phyloP scores from a whole-genome alignment of 2,888 invertebrate species.

The Microctonus aethiopoides region DNA sequence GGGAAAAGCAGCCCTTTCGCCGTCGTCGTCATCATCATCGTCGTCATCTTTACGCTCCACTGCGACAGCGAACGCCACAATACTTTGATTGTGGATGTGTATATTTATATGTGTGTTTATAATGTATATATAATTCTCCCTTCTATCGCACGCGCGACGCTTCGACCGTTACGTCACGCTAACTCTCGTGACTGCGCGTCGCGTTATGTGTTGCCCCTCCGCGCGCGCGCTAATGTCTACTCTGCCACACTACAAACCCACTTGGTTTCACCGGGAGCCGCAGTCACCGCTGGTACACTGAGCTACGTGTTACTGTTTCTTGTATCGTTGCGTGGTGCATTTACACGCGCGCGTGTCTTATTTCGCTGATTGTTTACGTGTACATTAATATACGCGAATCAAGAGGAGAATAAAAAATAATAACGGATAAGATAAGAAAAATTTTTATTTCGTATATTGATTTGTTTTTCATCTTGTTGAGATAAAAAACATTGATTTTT shows the following conservation, averaged over 20 bases:
- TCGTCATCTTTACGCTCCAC: constrained; percentile 17
- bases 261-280: constrained; percentile 6
- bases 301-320: constrained; percentile 37
- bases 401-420: neutral
- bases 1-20: constrained; percentile 42
- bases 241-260: constrained; percentile 9
- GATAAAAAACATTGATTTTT: too few relatives aligned
- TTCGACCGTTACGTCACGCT: constrained; percentile 31
- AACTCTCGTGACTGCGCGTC: constrained; percentile 3
- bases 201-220: neutral
- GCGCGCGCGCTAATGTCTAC: constrained; percentile 10
- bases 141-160: constrained; percentile 1
- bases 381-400: constrained; percentile 11
- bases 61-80: neutral
- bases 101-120: neutral
- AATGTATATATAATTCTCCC: neutral
- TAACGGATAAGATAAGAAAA: too few relatives aligned
- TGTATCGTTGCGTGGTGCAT: constrained; percentile 12
- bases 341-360: constrained; percentile 14
- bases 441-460: neutral
- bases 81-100: neutral
- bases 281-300: constrained; percentile 61
- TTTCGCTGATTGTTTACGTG: constrained; percentile 15
- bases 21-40: constrained; percentile 28
- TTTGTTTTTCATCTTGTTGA: constrained; percentile 2